Evolutionary conservation across 2,113 vertebrate genomes (phyloP).

Genomic region (Potamarius usumacintae): DNA sequence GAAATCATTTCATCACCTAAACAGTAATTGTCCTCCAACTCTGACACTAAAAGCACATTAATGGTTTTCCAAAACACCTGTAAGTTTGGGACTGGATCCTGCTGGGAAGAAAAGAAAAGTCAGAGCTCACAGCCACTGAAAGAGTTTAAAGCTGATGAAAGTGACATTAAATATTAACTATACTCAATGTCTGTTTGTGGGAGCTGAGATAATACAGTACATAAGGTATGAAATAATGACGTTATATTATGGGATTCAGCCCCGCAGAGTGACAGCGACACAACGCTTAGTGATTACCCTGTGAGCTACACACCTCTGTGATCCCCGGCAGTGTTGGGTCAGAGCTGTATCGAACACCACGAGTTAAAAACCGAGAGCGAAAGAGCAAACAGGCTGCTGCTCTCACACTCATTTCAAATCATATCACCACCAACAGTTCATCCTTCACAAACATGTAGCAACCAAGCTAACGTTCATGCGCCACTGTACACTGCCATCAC

Average conservation of each 20-base stretch:
- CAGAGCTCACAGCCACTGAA: no score
- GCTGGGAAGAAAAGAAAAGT: no score
- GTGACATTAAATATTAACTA: not conserved
- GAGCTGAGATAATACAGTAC: not conserved
- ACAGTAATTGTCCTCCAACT: not conserved
- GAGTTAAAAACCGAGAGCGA: not conserved
- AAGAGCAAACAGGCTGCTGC: slow-evolving; percentile 16
- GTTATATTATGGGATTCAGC: no score
- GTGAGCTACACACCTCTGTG: slow-evolving; percentile 54
- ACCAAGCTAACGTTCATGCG: not conserved
- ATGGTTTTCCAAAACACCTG: not conserved
- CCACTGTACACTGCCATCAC: not conserved
- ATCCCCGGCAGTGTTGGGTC: slow-evolving; percentile 13
- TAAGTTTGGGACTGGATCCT: not conserved
- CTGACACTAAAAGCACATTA: not conserved
- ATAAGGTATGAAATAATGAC: not conserved
- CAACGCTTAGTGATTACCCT: not conserved
- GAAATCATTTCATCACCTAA: not conserved
- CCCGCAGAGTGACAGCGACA: not conserved
- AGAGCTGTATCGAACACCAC: slow-evolving; percentile 36
- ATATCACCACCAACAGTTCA: no score
- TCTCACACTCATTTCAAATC: slow-evolving; percentile 44
- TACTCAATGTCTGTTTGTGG: no score
- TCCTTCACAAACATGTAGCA: not conserved
- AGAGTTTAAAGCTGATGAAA: no score